These are phyloP conservation scores for Agriopis aurantiaria DNA, from an alignment of 2,888 invertebrate genomes.

Conservation along the genomic window DNA sequence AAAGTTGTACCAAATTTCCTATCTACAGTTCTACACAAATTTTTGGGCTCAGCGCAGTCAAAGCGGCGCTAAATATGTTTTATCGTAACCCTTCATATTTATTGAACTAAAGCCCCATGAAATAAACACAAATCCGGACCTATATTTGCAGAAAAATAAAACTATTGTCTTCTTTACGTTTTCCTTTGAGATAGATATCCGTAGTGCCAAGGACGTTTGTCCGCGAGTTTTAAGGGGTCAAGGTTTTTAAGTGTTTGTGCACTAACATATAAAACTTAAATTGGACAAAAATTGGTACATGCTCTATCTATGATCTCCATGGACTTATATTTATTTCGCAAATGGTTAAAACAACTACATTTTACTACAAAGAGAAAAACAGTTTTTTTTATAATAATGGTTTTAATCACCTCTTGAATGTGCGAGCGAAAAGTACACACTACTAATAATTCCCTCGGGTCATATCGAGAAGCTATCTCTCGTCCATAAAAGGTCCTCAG, in stretches of 20 bases:
- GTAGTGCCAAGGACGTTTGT: constrained; percentile 2
- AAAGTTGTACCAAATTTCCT: too few relatives aligned
- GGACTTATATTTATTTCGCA: too few relatives aligned
- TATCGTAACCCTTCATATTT: constrained; percentile 26
- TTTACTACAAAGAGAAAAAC: too few relatives aligned
- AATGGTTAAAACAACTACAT: too few relatives aligned
- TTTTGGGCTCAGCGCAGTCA: neutral
- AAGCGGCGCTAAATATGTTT: constrained; percentile 3
- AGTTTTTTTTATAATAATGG: too few relatives aligned
- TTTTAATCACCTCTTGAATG: too few relatives aligned
- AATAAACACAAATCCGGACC: constrained; percentile 29
- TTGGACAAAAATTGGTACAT: too few relatives aligned
- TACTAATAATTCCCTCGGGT: too few relatives aligned
- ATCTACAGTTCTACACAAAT: too few relatives aligned
- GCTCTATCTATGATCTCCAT: too few relatives aligned
- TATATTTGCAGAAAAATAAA: constrained; percentile 27
- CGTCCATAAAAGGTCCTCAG: neutral
- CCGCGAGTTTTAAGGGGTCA: neutral
- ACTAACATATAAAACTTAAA: neutral
- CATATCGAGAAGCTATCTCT: too few relatives aligned
- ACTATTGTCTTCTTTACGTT: constrained; percentile 24
- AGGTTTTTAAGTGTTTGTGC: neutral
- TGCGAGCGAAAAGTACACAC: too few relatives aligned
- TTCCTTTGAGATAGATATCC: constrained; percentile 1
- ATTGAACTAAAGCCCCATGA: constrained; percentile 25